Percentiles rank a stretch among this genome's conserved stretches.
Evolutionary conservation across 2,888 invertebrate species (phyloP).

Genomic region (Steinernema hermaphroditum): DNA sequence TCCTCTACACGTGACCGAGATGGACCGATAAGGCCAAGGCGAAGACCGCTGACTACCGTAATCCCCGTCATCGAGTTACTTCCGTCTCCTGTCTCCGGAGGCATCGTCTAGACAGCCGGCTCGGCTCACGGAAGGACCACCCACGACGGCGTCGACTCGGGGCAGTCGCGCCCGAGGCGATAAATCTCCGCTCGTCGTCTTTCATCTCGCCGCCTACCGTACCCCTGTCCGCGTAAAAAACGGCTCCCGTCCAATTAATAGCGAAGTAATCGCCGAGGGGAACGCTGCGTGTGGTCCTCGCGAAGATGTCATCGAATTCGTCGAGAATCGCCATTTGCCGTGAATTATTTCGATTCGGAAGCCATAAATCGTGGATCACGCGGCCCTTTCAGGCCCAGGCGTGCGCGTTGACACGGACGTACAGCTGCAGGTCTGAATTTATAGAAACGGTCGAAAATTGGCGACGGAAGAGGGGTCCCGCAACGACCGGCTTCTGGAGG

Average conservation of each 20-base stretch:
- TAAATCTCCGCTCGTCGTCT: conserved; percentile 3
- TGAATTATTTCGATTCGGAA: conserved; percentile 19
- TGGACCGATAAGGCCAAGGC: conserved; percentile 20
- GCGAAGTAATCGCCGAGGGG: neutral
- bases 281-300: neutral
- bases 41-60: conserved; percentile 4
- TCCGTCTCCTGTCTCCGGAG: neutral
- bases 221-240: conserved; percentile 4
- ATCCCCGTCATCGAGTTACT: neutral
- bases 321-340: conserved; percentile 17
- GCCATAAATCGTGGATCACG: conserved; percentile 19
- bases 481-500: too few species aligned
- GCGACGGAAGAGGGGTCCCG: conserved; percentile 15
- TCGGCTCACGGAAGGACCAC: conserved; percentile 8
- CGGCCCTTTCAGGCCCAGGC: too few species aligned
- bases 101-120: neutral
- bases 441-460: conserved; percentile 26
- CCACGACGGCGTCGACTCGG: neutral
- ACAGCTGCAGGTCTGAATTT: conserved; percentile 23
- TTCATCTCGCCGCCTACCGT: conserved; percentile 30
- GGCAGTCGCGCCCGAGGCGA: conserved; percentile 17
- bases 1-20: neutral
- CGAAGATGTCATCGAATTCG: neutral
- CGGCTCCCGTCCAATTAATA: conserved; percentile 20
- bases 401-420: too few species aligned